Evolutionary conservation across 2,113 vertebrate genomes (phyloP), one percentile per base, ranked within the genome.

Genomic region (Coracopsis vasa): DNA sequence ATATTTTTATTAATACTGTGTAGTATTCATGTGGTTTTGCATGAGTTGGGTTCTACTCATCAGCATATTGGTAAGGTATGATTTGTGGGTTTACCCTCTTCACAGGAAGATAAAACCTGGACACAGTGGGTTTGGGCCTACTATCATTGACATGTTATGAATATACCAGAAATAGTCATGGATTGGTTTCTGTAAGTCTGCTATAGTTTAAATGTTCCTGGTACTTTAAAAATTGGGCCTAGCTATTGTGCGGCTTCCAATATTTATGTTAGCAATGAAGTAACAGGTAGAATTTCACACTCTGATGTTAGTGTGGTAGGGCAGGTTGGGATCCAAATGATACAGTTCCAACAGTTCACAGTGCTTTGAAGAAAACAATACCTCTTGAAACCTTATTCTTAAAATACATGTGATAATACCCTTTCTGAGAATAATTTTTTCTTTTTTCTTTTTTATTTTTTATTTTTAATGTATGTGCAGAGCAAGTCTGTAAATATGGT

Each of bases 201-300:
- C 15, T 2, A 1, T 23, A 5, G 1, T 64, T 90, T 70, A 54
- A 70, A 8, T n/a, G 88, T 45, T 90, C 50, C 37, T 79, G n/a
- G 64, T 86, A 29, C 90, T 92, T 96, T 88, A 93, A 94, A 95
- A 80, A 80, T 51, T 84, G 65, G 86, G 82, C 82, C 85, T 95
- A 56, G 51, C 86, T 95, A 80, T 96, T 86, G 64, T 88, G 72
- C 29, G 1, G 31, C 93, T 93, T 92, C 93, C 86, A 93, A 88
- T 97, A 96, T 93, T 96, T 95, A 96, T 96, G 90, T 78, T 88
- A 93, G 69, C 39, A 67, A 74, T 88, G 94, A 94, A 86, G 90
- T 86, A 54, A 81, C 47, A 84, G 90, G n/a, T 96, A 93, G 92
- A 95, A 75, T 96, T 94, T 92, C 92, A 92, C 67, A 13, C 79